phyloP scores from a whole-genome alignment of 2,888 invertebrate genomes.

The Selenia dentaria region DNA sequence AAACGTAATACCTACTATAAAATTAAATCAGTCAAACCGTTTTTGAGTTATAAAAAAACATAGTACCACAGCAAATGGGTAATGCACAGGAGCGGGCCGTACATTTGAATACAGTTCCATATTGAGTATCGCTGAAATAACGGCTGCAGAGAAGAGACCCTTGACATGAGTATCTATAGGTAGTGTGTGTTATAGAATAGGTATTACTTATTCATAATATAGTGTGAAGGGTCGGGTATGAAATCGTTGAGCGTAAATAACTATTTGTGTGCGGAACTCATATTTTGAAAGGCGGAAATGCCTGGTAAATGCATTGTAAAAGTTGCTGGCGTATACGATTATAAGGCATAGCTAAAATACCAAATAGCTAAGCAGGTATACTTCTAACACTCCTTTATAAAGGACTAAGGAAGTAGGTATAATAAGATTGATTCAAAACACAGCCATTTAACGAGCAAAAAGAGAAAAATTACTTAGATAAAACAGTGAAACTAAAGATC shows the following conservation, averaged over 20 bases:
- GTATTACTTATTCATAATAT: slow-evolving; percentile 31
- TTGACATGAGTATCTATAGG: slow-evolving; percentile 29
- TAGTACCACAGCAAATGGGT: too few species aligned
- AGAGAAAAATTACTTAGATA: too few species aligned
- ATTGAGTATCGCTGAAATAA: slow-evolving; percentile 7
- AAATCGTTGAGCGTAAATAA: slow-evolving; percentile 24
- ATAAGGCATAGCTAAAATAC: neutral
- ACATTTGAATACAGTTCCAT: neutral
- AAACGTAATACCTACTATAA: too few species aligned
- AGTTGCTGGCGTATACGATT: neutral
- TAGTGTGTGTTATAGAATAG: slow-evolving; percentile 23
- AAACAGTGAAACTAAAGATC: too few species aligned
- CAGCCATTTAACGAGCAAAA: too few species aligned
- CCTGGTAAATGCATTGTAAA: slow-evolving; percentile 26
- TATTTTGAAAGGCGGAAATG: slow-evolving; percentile 15
- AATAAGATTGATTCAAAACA: too few species aligned
- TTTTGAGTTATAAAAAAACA: too few species aligned
- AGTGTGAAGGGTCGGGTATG: slow-evolving; percentile 25
- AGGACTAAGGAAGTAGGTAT: too few species aligned
- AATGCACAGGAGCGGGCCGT: too few species aligned
- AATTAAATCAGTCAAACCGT: too few species aligned
- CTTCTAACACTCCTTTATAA: too few species aligned
- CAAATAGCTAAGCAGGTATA: too few species aligned
- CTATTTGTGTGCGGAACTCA: slow-evolving; percentile 19
- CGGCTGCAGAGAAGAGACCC: slow-evolving; percentile 33